Evolutionary conservation across 2,888 invertebrate species (phyloP).

Genomic region (Drosophila tanythrix): DNA sequence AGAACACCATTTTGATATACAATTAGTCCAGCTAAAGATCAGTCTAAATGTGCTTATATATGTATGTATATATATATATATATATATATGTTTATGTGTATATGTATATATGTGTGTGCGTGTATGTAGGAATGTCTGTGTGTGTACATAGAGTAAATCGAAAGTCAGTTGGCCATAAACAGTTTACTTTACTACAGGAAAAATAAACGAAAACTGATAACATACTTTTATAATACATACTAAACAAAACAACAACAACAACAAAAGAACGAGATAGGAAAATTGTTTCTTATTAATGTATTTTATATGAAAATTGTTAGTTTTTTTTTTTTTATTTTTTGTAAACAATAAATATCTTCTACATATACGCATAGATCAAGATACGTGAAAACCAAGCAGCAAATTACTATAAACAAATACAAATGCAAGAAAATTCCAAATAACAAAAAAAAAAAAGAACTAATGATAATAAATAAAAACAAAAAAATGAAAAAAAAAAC

Average conservation of each 20-base stretch:
- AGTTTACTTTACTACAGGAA: conserved; percentile 61
- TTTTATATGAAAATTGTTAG: conserved; percentile 60
- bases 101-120: conserved; percentile 7
- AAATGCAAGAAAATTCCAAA: conserved; percentile 55
- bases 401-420: conserved; percentile 41
- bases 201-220: conserved; percentile 58
- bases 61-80: background rate
- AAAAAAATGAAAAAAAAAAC: conserved; percentile 18
- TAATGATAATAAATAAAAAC: conserved; percentile 15
- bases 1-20: conserved; percentile 18
- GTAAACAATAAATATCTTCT: conserved; percentile 20
- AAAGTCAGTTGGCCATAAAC: conserved; percentile 52
- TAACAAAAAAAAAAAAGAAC: conserved; percentile 15
- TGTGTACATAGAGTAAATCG: conserved; percentile 17
- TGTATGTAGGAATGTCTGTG: conserved; percentile 17
- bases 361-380: conserved; percentile 19
- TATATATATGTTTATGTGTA: conserved; percentile 1
- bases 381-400: conserved; percentile 24
- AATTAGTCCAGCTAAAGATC: conserved; percentile 35
- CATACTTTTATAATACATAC: conserved; percentile 32
- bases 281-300: conserved; percentile 61
- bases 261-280: conserved; percentile 19
- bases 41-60: conserved; percentile 66
- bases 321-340: conserved; percentile 33
- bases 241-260: conserved; percentile 12